These are phyloP conservation scores for Archegozetes longisetosus DNA, from an alignment of 1,140 invertebrate species.

Conservation along the genomic window DNA sequence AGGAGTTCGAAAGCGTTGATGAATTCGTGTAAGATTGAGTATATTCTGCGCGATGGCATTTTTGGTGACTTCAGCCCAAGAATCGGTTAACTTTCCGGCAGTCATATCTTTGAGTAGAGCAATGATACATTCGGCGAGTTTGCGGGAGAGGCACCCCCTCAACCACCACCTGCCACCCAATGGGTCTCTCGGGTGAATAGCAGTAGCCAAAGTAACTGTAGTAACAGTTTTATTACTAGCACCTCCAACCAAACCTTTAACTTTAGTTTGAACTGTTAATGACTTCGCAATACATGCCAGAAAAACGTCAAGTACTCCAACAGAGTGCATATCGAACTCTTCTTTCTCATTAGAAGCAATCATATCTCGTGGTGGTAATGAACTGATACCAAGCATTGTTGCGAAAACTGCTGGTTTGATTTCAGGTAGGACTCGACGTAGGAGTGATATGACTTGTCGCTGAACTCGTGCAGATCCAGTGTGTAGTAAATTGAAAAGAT, in stretches of 20 bases:
- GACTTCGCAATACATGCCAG: slow-evolving; percentile 70
- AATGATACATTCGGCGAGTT: slow-evolving; percentile 73
- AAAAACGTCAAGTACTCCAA: slow-evolving; percentile 61
- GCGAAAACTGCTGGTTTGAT: slow-evolving; percentile 42
- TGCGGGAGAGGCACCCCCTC: slow-evolving; percentile 56
- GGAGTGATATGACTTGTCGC: slow-evolving; percentile 63
- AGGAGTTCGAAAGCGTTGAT: slow-evolving; percentile 52
- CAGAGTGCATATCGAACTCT: slow-evolving; percentile 40
- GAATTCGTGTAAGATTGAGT: slow-evolving; percentile 60
- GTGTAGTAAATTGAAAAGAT: slow-evolving; percentile 71
- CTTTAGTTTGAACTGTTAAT: slow-evolving; percentile 67
- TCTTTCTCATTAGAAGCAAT: slow-evolving; percentile 29
- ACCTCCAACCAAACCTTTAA: slow-evolving; percentile 44
- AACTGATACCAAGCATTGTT: slow-evolving; percentile 43
- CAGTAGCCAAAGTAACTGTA: slow-evolving; percentile 23
- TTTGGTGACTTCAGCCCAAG: slow-evolving; percentile 73
- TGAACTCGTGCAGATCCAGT: slow-evolving; percentile 86
- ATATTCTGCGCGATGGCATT: slow-evolving; percentile 80
- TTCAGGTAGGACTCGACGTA: slow-evolving; percentile 66
- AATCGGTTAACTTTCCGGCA: slow-evolving; percentile 60
- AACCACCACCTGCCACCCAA: slow-evolving; percentile 56
- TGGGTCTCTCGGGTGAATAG: slow-evolving; percentile 22
- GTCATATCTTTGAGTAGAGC: slow-evolving; percentile 78
- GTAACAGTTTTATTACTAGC: slow-evolving; percentile 41
- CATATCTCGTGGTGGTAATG: slow-evolving; percentile 57